Evolutionary conservation across 2,113 vertebrate genomes (phyloP).

Genomic region (Bubo blakistoni): DNA sequence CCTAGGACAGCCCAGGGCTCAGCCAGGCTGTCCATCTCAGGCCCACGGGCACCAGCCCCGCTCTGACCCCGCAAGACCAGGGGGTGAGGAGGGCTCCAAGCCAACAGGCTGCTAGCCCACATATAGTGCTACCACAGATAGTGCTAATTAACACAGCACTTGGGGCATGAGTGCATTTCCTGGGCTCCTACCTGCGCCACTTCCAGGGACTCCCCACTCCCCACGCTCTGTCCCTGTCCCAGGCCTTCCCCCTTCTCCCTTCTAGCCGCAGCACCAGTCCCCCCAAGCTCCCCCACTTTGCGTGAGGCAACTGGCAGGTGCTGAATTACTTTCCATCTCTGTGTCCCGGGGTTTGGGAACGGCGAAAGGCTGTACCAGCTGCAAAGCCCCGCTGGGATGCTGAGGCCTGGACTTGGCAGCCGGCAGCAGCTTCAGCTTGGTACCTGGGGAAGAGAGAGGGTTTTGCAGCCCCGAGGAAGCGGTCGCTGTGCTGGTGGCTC

Average conservation of each 20-base stretch:
- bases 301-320: background rate
- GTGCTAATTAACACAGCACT: background rate
- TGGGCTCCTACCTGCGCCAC: fast-evolving
- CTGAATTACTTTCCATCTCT: background rate
- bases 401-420: background rate
- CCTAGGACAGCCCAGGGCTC: background rate
- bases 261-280: background rate
- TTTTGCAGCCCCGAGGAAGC: background rate
- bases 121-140: no score
- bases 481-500: background rate
- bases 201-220: background rate
- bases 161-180: fast-evolving
- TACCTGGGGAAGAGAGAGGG: background rate
- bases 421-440: background rate
- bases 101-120: background rate
- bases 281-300: background rate
- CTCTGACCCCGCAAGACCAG: fast-evolving
- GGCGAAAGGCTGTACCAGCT: background rate
- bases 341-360: background rate
- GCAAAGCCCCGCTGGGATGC: no score
- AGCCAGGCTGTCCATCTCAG: background rate
- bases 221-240: background rate
- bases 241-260: background rate
- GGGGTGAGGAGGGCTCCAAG: background rate
- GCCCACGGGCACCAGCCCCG: no score